Evolutionary conservation across 1,140 invertebrate species (phyloP), one percentile per base, ranked within the genome.

Genomic region (Dreissena rostriformis): DNA sequence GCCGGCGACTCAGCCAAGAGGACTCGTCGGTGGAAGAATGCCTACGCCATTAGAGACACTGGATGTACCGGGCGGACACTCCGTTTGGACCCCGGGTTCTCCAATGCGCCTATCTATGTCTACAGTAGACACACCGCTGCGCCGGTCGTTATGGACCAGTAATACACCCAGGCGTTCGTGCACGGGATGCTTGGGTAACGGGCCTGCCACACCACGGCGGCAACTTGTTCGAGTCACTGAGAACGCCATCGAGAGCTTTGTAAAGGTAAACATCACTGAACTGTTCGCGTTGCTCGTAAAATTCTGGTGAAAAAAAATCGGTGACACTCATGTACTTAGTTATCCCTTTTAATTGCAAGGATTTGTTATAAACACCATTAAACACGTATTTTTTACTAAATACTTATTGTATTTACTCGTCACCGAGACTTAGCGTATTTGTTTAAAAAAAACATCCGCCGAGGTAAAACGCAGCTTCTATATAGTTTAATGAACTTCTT

Each of bases 161-260:
- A 39, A 39, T 39, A 39, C 39, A 39, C 39, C 39, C 39, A 39
- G 39, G 39, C 39, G 39, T 39, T 39, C 8, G 39, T 39, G 39
- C 39, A 39, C 39, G 39, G 39, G 39, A 39, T 5, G 39, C 39
- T 39, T 39, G 2, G 39, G 39, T 5, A 39, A 39, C 39, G 39
- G 39, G 2, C 39, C 2, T 39, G 39, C 66, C 39, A 77, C 75
- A 28, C 75, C 75, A 15, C 66, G 39, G 22, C 52, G 55, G 1
- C 63, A 65, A 29, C 75, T 77, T 77, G 55, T 77, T 24, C 61
- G 61, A 39, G 75, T 52, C 12, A 77, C 75, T n/a, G 75, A 77
- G 17, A 22, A 39, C 7, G 61, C 61, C 6, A 77, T 77, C 19
- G 26, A 67, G 29, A 65, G 53, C 66, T 77, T 52, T 53, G 67